Conservation (phyloP, 2,888 invertebrate genomes). For the Eueremaeus valkanovi region DNA sequence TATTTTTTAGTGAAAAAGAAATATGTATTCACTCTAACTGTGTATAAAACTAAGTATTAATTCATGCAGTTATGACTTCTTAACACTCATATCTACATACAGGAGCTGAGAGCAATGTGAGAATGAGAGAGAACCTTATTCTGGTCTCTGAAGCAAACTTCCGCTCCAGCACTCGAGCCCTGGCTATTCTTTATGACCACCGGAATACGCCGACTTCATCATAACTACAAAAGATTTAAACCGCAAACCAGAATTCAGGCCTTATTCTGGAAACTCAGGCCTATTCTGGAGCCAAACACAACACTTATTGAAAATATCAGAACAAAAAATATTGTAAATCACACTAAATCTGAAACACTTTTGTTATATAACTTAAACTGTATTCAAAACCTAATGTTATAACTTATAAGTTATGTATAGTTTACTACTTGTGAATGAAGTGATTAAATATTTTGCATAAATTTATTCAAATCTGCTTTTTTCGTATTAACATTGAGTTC, state of each 20-base stretch:
- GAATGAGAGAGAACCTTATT: neutral
- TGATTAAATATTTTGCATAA: neutral
- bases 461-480: constrained; percentile 8
- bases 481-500: neutral
- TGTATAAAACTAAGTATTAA: too few relatives aligned
- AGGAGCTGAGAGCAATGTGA: neutral
- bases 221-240: constrained; percentile 13
- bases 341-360: neutral
- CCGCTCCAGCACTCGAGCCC: neutral
- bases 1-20: too few relatives aligned
- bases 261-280: neutral
- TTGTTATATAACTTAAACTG: constrained; percentile 20
- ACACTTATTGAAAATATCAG: neutral
- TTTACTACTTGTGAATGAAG: constrained; percentile 18
- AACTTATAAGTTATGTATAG: neutral
- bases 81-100: too few relatives aligned
- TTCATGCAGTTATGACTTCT: too few relatives aligned
- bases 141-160: constrained; percentile 1
- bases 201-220: neutral
- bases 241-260: neutral
- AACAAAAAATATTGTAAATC: constrained; percentile 5
- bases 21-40: too few relatives aligned
- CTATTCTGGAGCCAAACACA: neutral
- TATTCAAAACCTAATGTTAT: neutral
- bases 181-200: constrained; percentile 6